Percentiles rank a stretch among this genome's conserved stretches.
phyloP scores from a whole-genome alignment of 1,140 invertebrate genomes.

The Galendromus occidentalis region DNA sequence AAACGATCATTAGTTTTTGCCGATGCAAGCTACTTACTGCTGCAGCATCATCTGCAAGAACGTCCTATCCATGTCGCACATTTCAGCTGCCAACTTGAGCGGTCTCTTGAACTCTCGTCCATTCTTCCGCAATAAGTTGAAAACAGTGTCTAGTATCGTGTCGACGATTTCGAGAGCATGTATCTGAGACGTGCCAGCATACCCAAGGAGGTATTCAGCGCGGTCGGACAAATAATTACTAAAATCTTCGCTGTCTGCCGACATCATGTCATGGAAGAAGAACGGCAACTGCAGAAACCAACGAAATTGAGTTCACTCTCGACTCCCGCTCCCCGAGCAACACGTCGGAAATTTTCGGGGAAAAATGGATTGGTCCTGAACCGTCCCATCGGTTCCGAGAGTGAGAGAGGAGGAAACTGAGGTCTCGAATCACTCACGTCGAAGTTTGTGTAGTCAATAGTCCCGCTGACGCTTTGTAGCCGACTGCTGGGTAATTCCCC shows the following conservation, averaged over 20 bases:
- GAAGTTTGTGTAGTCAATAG: too few species aligned
- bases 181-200: neutral
- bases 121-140: neutral
- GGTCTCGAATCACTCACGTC: too few species aligned
- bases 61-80: neutral
- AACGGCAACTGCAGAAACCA: neutral
- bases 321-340: too few species aligned
- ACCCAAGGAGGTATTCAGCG: neutral
- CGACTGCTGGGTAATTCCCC: too few species aligned
- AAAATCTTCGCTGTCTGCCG: neutral
- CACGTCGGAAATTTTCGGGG: too few species aligned
- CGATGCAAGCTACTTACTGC: too few species aligned
- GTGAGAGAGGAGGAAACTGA: too few species aligned
- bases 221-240: neutral
- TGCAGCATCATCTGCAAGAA: neutral
- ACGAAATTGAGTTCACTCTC: too few species aligned
- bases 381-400: too few species aligned
- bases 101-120: neutral
- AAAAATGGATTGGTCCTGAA: too few species aligned
- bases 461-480: too few species aligned
- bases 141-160: neutral
- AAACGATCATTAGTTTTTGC: too few species aligned
- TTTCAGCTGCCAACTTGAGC: neutral
- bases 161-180: neutral
- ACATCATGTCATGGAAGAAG: constrained; percentile 4